Evolutionary conservation across 1,140 invertebrate genomes (phyloP).

Genomic region (Heliconius hewitsoni): DNA sequence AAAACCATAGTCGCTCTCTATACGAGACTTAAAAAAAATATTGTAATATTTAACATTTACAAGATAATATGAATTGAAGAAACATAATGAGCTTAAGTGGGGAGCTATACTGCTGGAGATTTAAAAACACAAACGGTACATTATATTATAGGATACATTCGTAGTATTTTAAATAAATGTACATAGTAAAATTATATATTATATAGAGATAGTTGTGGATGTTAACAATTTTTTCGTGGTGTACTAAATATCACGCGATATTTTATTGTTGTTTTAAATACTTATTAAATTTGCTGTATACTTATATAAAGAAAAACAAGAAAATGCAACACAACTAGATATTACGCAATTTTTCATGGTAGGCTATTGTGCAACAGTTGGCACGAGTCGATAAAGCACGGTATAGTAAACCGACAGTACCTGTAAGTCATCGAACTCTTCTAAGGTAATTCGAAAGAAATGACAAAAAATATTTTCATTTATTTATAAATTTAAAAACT

Average conservation of each 20-base stretch:
- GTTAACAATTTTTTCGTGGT: neutral
- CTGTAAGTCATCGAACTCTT: slow-evolving; percentile 16
- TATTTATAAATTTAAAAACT: neutral
- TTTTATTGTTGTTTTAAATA: neutral
- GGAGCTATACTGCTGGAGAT: neutral
- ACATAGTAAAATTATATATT: no score
- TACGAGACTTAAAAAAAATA: neutral
- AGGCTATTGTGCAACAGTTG: slow-evolving; percentile 32
- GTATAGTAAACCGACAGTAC: slow-evolving; percentile 2
- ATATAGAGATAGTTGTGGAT: no score
- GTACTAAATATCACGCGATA: neutral
- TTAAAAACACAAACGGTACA: neutral
- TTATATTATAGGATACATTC: neutral
- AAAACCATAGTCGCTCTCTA: neutral
- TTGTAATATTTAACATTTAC: neutral
- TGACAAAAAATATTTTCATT: neutral
- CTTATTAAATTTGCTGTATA: neutral
- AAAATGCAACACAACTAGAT: neutral
- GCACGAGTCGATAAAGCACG: slow-evolving; percentile 37
- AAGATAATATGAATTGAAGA: neutral
- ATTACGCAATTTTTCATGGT: slow-evolving; percentile 32
- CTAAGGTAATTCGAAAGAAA: neutral
- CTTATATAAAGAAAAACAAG: neutral
- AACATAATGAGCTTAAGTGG: neutral
- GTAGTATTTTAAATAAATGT: no score